phyloP scores from a whole-genome alignment of 2,888 invertebrate species.

The Chymomyza fuscimana region DNA sequence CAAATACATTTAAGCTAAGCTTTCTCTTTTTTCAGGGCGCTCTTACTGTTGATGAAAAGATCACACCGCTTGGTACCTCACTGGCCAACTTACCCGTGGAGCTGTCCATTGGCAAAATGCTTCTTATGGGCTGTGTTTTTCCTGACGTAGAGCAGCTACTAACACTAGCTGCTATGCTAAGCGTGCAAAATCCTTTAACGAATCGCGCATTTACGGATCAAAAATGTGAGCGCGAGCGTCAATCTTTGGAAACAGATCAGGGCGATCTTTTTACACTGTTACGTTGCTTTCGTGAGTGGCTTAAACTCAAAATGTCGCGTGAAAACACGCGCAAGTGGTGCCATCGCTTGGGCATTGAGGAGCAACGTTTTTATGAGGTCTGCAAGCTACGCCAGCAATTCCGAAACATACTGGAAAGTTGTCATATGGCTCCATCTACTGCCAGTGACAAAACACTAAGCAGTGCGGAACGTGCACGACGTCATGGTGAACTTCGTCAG shows the following conservation, averaged over 20 bases:
- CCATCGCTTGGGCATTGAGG: conserved; percentile 92
- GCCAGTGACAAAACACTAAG: conserved; percentile 81
- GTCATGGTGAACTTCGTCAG: conserved; percentile 94
- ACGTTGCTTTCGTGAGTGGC: conserved; percentile 93
- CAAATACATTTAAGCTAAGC: not conserved
- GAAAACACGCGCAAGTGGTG: conserved; percentile 89
- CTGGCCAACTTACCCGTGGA: conserved; percentile 95
- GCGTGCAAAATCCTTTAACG: conserved; percentile 95
- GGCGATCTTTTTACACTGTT: conserved; percentile 96
- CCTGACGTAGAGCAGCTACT: conserved; percentile 93
- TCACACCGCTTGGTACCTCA: conserved; percentile 92
- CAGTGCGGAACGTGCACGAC: conserved; percentile 88
- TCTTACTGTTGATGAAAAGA: conserved; percentile 87
- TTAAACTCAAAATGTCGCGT: conserved; percentile 85
- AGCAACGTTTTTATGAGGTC: conserved; percentile 97
- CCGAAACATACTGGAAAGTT: conserved; percentile 88
- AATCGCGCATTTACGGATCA: conserved; percentile 92
- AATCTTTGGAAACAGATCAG: conserved; percentile 93
- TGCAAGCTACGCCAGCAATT: conserved; percentile 95
- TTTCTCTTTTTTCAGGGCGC: conserved; percentile 83
- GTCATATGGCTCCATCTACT: conserved; percentile 80
- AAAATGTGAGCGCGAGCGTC: conserved; percentile 89
- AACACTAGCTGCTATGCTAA: conserved; percentile 93
- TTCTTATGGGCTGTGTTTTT: conserved; percentile 94
- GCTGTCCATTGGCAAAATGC: conserved; percentile 96